Evolutionary conservation across 1,140 invertebrate genomes (phyloP).

Genomic region (Oedothorax gibbosus): DNA sequence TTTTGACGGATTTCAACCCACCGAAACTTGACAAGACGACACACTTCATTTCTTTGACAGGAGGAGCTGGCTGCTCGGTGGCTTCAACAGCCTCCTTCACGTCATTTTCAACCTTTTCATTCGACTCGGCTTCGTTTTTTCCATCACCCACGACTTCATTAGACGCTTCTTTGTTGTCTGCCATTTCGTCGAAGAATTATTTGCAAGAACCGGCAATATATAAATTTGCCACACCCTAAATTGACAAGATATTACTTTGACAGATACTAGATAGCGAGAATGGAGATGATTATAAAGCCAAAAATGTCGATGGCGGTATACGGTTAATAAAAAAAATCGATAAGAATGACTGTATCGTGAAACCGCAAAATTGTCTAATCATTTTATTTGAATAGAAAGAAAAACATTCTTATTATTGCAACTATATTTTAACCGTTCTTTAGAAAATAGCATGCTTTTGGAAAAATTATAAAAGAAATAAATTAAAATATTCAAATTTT

Average conservation of each 20-base stretch:
- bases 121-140: slow-evolving; percentile 67
- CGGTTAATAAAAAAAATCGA: slow-evolving; percentile 48
- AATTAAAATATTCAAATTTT: no score
- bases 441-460: no score
- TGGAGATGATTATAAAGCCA: slow-evolving; percentile 26
- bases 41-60: slow-evolving; percentile 83
- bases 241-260: neutral
- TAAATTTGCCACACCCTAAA: slow-evolving; percentile 46
- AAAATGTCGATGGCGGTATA: slow-evolving; percentile 4
- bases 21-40: slow-evolving; percentile 86
- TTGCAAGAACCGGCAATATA: slow-evolving; percentile 3
- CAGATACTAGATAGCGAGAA: slow-evolving; percentile 17
- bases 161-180: slow-evolving; percentile 29
- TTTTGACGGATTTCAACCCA: slow-evolving; percentile 85
- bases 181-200: slow-evolving; percentile 14
- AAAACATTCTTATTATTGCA: no score
- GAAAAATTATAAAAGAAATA: no score
- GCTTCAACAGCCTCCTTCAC: slow-evolving; percentile 46
- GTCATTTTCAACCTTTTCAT: slow-evolving; percentile 38
- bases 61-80: slow-evolving; percentile 67
- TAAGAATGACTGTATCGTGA: slow-evolving; percentile 11
- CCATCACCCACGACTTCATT: slow-evolving; percentile 67
- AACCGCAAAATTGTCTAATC: neutral
- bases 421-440: no score
- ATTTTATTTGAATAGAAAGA: no score